Evolutionary conservation across 64 coral and sea anemone species (phyloP).

Genomic region (Orbicella faveolata): DNA sequence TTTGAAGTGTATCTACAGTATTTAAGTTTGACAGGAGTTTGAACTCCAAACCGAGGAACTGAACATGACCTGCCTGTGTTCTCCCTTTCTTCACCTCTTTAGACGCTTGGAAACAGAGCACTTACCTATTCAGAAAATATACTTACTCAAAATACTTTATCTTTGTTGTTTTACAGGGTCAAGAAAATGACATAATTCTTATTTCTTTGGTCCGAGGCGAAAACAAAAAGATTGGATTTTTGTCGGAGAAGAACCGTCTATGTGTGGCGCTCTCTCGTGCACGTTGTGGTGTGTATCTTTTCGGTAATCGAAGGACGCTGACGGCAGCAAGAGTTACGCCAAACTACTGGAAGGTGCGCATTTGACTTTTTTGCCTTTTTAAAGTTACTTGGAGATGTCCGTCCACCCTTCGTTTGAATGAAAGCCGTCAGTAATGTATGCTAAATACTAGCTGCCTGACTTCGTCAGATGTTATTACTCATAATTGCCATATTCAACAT

Average conservation of each 20-base stretch:
- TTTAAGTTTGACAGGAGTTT: too few species aligned
- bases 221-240: constrained; percentile 13
- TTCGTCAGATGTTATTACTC: too few species aligned
- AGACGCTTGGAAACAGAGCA: not conserved
- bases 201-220: constrained; percentile 40
- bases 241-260: not conserved
- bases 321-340: not conserved
- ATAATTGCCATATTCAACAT: too few species aligned
- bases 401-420: too few species aligned
- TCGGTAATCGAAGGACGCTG: constrained; percentile 15
- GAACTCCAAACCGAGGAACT: too few species aligned
- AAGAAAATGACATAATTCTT: constrained; percentile 44
- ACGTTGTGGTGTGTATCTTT: constrained; percentile 30
- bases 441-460: too few species aligned
- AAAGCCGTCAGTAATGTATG: too few species aligned
- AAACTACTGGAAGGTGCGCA: constrained; percentile 13
- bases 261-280: constrained; percentile 47
- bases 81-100: too few species aligned
- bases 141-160: not conserved
- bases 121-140: not conserved
- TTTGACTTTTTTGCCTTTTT: not conserved
- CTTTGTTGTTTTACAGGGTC: constrained; percentile 16
- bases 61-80: too few species aligned
- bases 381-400: not conserved
- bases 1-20: too few species aligned